Evolutionary conservation across 2,113 vertebrate species (phyloP).

Genomic region (Globicephala melas): DNA sequence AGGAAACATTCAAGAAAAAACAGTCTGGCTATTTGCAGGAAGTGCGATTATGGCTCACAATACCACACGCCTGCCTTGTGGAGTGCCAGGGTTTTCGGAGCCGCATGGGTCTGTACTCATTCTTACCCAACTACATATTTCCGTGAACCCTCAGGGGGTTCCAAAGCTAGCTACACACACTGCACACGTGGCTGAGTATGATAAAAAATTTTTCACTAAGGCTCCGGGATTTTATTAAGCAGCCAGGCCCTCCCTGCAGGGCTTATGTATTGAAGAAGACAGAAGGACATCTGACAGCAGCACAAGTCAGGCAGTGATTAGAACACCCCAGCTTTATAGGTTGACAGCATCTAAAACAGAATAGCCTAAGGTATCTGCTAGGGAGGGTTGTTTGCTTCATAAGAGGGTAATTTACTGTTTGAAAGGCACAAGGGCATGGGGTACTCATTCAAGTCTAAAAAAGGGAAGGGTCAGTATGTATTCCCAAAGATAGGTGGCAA

Average conservation of each 20-base stretch:
- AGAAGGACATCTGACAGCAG: not conserved
- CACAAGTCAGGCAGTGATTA: not conserved
- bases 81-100: not conserved
- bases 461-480: not conserved
- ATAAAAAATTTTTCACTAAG: not conserved
- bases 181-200: not conserved
- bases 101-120: not conserved
- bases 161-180: not conserved
- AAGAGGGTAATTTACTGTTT: not conserved
- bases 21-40: not conserved
- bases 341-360: not conserved
- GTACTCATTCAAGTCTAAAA: not conserved
- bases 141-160: not conserved
- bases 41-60: not conserved
- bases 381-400: not conserved
- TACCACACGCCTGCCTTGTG: not conserved
- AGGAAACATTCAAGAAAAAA: slow-evolving; percentile 7
- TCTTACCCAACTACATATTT: not conserved
- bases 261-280: not conserved
- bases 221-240: not conserved
- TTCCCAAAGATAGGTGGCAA: not conserved
- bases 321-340: not conserved
- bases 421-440: not conserved
- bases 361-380: not conserved
- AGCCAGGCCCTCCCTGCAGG: not conserved